Base-by-base conservation (phyloP, 2,113 vertebrate species). In the Capricornis sumatraensis region DNA sequence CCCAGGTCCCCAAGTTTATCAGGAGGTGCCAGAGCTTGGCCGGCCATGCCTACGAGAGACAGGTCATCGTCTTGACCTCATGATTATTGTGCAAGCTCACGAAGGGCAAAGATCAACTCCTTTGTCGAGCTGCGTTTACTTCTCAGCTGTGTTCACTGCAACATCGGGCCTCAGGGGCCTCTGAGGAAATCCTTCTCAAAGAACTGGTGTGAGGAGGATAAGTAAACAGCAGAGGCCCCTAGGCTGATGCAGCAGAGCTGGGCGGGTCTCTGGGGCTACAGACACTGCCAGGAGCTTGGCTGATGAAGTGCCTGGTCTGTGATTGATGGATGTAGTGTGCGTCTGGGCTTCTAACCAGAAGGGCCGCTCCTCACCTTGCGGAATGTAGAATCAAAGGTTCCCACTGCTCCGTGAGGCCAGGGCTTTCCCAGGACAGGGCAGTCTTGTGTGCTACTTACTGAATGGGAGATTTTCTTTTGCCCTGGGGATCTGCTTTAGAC, bases 91-190 rank as follows among this genome's bases (percentile, higher is more conserved):
- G 92, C 40, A 85, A 87, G 74, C 62, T 95, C 36, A 3, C 40
- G 36, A 57, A 79, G 91, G 95, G 91, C 57, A 96, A 74, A 96
- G 88, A 91, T 76, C 60, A 92, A 94, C 40, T 84, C 81, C 95
- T 96, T 57, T 58, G 14, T 94, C 30, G 50, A 76, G 87, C 45
- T 83, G 45, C n/a, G 57, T 64, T 94, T 93, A 91, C 74, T 91
- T 91, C 86, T 93, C 89, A 71, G 89, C 30, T 47, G 45, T 6
- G 6, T 87, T 97, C 96, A 81, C 33, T 17, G 53, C 30, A 86
- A 52, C 82, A 57, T 45, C 3, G 53, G 33, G 76, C 87, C 55
- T 52, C 53, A 27, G 64, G 30, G 40, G 85, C 55, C 85, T 28
- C 85, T 12, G 67, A 92, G 85, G 74, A 94, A 87, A 94, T 58